phyloP scores from a whole-genome alignment of 2,797 vertebrate species.

The Pterois miles region DNA sequence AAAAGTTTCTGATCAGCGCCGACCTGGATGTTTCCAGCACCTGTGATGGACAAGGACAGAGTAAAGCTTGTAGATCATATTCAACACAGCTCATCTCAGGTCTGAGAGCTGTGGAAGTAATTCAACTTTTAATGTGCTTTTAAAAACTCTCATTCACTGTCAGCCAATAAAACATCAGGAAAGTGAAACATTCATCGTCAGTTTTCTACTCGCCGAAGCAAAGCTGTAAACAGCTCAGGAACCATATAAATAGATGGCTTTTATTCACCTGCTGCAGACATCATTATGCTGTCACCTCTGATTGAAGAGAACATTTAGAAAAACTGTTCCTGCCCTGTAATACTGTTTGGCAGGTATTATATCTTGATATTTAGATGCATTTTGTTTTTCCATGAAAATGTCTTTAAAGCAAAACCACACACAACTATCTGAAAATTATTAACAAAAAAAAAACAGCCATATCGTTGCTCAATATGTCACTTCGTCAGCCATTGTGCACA shows the following conservation, averaged over 20 bases:
- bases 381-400: background rate
- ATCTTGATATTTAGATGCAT: background rate
- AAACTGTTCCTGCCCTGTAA: background rate
- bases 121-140: constrained; percentile 13
- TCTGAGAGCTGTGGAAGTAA: background rate
- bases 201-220: constrained; percentile 17
- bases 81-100: background rate
- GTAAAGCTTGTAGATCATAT: background rate
- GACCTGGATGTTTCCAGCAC: background rate
- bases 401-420: background rate
- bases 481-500: background rate
- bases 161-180: constrained; percentile 3
- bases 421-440: background rate
- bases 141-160: constrained; percentile 13
- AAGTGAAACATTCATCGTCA: constrained; percentile 1
- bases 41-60: background rate
- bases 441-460: background rate
- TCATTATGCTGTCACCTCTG: background rate
- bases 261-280: background rate
- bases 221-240: constrained; percentile 8
- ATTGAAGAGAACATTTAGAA: background rate
- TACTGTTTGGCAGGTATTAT: background rate
- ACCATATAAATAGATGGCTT: background rate
- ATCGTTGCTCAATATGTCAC: background rate
- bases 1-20: background rate